phyloP scores from a whole-genome alignment of 2,797 vertebrate genomes.

The Adrianichthys oophorus region DNA sequence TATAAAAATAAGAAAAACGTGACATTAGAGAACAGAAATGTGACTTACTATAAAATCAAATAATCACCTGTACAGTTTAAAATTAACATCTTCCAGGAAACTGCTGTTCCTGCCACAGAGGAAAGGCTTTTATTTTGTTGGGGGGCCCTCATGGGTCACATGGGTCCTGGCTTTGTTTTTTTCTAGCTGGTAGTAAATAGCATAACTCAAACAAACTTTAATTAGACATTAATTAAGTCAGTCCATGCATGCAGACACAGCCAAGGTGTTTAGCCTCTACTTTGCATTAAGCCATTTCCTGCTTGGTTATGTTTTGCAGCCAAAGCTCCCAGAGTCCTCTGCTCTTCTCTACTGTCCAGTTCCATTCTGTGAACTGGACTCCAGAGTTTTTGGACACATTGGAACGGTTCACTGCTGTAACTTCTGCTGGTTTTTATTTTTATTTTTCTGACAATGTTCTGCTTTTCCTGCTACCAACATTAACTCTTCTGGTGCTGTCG shows the following conservation, averaged over 20 bases:
- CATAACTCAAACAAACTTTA: slow-evolving; percentile 31
- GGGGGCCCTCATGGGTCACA: slow-evolving; percentile 2
- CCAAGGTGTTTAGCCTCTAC: slow-evolving; percentile 25
- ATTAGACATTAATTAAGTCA: slow-evolving; percentile 42
- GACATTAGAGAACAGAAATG: no score
- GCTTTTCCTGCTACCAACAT: no score
- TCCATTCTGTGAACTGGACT: no score
- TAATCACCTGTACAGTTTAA: background rate
- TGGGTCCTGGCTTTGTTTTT: slow-evolving; percentile 24
- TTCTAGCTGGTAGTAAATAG: slow-evolving; percentile 32
- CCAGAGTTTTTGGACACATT: no score
- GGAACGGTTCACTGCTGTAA: no score
- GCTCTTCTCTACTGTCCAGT: no score
- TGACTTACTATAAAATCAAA: no score
- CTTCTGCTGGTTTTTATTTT: no score
- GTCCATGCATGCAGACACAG: slow-evolving; percentile 35
- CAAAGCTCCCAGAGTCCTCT: slow-evolving; percentile 19
- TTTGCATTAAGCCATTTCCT: slow-evolving; percentile 26
- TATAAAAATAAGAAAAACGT: no score
- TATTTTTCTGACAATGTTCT: no score
- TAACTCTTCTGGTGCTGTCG: no score
- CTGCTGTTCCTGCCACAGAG: background rate
- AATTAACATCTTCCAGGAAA: background rate
- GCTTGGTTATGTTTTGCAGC: slow-evolving; percentile 9
- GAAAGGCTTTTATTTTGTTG: background rate